Evolutionary conservation across 2,888 invertebrate species (phyloP).

Genomic region (Sinopyrophorus schimmeli): DNA sequence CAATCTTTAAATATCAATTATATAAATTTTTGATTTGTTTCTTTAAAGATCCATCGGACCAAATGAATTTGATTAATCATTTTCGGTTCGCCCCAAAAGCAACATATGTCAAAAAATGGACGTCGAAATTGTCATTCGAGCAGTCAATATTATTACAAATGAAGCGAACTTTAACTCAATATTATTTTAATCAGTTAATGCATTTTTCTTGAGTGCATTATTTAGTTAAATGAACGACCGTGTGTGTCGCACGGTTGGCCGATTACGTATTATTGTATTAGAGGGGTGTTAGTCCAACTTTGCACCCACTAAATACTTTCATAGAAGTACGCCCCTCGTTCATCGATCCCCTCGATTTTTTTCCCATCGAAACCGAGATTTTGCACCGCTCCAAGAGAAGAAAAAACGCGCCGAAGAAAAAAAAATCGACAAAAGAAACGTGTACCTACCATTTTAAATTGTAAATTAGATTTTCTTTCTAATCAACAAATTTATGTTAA

Average conservation of each 20-base stretch:
- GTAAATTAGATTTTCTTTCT: too few relatives aligned
- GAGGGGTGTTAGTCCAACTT: conserved; percentile 16
- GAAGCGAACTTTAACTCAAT: conserved; percentile 34
- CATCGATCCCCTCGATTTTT: too few relatives aligned
- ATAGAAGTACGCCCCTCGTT: too few relatives aligned
- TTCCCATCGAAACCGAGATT: conserved; percentile 14
- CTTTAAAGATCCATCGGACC: too few relatives aligned
- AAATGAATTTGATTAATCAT: too few relatives aligned
- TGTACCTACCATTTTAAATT: too few relatives aligned
- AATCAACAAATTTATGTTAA: too few relatives aligned
- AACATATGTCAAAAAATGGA: conserved; percentile 14
- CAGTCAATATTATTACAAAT: conserved; percentile 30
- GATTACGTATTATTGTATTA: conserved; percentile 39
- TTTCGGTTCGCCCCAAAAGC: conserved; percentile 18
- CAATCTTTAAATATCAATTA: too few relatives aligned
- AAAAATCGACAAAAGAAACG: too few relatives aligned
- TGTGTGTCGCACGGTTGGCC: conserved; percentile 40
- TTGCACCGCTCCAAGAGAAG: too few relatives aligned
- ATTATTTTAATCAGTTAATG: conserved; percentile 48
- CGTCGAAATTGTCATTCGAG: conserved; percentile 9
- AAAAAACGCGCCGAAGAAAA: too few relatives aligned
- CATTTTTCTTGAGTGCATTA: conserved; percentile 46
- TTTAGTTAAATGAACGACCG: conserved; percentile 45
- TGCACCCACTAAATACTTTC: conserved; percentile 21
- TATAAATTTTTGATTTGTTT: too few relatives aligned